Base-by-base conservation (phyloP, 2,797 vertebrate genomes). In the Oreortyx pictus region DNA sequence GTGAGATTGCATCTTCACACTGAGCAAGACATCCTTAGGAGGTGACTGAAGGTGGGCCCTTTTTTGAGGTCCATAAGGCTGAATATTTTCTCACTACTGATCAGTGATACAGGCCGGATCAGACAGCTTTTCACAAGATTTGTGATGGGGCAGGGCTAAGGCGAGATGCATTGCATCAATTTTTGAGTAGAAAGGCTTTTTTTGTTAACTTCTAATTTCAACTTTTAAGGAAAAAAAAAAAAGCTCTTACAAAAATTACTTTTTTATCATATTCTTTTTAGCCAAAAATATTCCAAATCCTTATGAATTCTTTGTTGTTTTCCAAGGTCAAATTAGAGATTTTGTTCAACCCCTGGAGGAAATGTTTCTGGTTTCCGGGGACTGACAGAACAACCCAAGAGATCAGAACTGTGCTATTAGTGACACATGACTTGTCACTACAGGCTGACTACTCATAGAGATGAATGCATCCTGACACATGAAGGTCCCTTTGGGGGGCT, bases 321-420 rank as follows among this genome's bases (percentile, higher is more conserved):
- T 43, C 4, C 22, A 19, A 75, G 62, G 73, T 39, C 0, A 0
- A 81, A 61, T 62, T 6, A 54, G 49, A 7, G 46, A 11, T 9
- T 68, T 37, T 62, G 5, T 94, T 66, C 74, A 59, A 89, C 54
- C 33, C 25, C 20, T 7, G 80, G 67, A 89, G 14, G 44, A 74
- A 84, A 77, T 46, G 17, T 24, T 59, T 89, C 84, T 89, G 61
- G 67, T 79, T 89, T 94, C 57, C 46, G 6, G 56, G 19, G 56
- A 15, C 22, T 71, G 68, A 27, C 68, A 85, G 74, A 76, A 33
- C n/a, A 86, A 11, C 37, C 37, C 46, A 46, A 78, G 62, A 72
- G 41, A 61, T 72, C 66, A 81, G 61, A 92, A 61, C 59, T 56
- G 11, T 92, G 89, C 77, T 91, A 82, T 93, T 90, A 82, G 91